These are phyloP conservation scores for Periplaneta americana DNA, from an alignment of 1,140 invertebrate species.

Conservation along the genomic window DNA sequence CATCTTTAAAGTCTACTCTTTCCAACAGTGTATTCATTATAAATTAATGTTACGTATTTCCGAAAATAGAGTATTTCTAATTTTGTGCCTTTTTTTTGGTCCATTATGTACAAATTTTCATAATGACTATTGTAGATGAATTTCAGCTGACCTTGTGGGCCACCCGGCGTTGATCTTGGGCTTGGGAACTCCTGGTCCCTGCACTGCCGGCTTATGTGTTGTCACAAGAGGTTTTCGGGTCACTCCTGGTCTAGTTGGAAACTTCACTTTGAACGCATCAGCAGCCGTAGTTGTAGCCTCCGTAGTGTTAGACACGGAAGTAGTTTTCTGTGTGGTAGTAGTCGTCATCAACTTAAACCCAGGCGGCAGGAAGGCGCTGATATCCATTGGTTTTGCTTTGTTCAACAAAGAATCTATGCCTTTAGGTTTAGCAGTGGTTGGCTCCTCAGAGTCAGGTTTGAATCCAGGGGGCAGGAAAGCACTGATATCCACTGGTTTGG, in stretches of 20 bases:
- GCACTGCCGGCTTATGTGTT: not conserved
- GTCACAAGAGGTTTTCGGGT: conserved; percentile 41
- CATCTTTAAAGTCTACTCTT: no score
- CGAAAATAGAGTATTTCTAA: no score
- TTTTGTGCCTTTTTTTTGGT: no score
- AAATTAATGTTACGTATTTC: no score
- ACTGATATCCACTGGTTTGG: conserved; percentile 48
- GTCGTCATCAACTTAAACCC: no score
- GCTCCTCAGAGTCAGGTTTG: conserved; percentile 33
- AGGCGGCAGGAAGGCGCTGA: conserved; percentile 50
- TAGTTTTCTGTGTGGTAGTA: conserved; percentile 14
- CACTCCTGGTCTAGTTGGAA: conserved; percentile 73
- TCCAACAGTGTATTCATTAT: no score
- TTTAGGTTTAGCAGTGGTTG: conserved; percentile 27
- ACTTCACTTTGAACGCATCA: conserved; percentile 61
- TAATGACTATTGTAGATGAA: no score
- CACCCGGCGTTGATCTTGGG: conserved; percentile 62
- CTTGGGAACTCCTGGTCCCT: conserved; percentile 33
- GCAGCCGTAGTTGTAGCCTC: conserved; percentile 31
- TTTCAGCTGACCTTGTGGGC: conserved; percentile 68
- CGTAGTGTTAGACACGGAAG: conserved; percentile 30
- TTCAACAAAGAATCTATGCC: conserved; percentile 27
- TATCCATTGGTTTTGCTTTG: conserved; percentile 45
- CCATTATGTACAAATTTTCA: no score
- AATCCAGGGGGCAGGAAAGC: conserved; percentile 54